Conservation (phyloP, 2,888 invertebrate species). For the Adelphocoris suturalis region DNA sequence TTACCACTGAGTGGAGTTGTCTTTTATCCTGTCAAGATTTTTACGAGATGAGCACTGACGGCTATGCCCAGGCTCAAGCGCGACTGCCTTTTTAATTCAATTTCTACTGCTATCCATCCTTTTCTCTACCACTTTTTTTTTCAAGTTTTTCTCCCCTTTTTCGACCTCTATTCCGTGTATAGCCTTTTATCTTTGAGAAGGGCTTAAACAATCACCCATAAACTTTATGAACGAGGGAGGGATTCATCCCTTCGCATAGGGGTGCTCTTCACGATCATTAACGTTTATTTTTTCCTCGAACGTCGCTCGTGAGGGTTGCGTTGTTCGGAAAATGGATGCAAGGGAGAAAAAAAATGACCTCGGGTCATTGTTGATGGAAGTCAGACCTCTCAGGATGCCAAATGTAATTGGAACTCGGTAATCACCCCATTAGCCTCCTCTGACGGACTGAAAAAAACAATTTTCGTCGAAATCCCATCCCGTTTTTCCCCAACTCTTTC, state of each 20-base stretch:
- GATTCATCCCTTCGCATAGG: slow-evolving; percentile 23
- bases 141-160: not conserved
- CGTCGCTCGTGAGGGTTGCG: slow-evolving; percentile 28
- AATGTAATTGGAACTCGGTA: slow-evolving; percentile 71
- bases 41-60: slow-evolving; percentile 62
- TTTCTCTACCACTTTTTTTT: not conserved
- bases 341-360: slow-evolving; percentile 45
- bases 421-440: slow-evolving; percentile 70
- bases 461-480: slow-evolving; percentile 51
- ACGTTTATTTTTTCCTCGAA: slow-evolving; percentile 53
- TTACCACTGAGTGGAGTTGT: slow-evolving; percentile 45
- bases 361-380: slow-evolving; percentile 69
- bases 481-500: slow-evolving; percentile 37
- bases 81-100: slow-evolving; percentile 59
- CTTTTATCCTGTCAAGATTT: slow-evolving; percentile 63
- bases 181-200: slow-evolving; percentile 61
- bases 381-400: slow-evolving; percentile 63
- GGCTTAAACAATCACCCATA: slow-evolving; percentile 66
- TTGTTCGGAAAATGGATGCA: slow-evolving; percentile 56
- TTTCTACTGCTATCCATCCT: slow-evolving; percentile 45
- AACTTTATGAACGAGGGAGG: slow-evolving; percentile 43
- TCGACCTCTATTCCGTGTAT: not conserved
- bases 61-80: not conserved
- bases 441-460: slow-evolving; percentile 64
- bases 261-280: slow-evolving; percentile 57